Percentiles rank a stretch among this genome's conserved stretches.
Conservation (phyloP, 2,113 vertebrate species). For the Poeciliopsis prolifica region DNA sequence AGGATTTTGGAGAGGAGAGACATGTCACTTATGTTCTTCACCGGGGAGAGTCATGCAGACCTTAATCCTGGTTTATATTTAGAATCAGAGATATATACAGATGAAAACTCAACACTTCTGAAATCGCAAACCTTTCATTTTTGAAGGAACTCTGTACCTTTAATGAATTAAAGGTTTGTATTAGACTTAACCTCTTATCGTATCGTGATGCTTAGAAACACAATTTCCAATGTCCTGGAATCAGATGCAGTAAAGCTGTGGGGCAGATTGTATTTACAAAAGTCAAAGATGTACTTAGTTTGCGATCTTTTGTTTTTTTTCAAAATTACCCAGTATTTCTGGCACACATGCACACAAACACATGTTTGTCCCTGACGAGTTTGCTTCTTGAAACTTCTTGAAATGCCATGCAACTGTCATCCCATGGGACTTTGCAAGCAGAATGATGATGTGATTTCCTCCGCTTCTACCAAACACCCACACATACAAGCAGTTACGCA, state of each 20-base stretch:
- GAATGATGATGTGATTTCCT: slow-evolving; percentile 66
- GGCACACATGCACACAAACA: slow-evolving; percentile 23
- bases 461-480: slow-evolving; percentile 28
- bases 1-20: slow-evolving; percentile 50
- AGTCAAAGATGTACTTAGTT: slow-evolving; percentile 23
- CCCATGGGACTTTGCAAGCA: slow-evolving; percentile 57
- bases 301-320: slow-evolving; percentile 15
- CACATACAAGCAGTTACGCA: slow-evolving; percentile 8
- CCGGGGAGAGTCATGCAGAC: slow-evolving; percentile 37
- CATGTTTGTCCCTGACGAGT: slow-evolving; percentile 49
- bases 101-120: slow-evolving; percentile 4
- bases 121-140: neutral
- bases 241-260: no score
- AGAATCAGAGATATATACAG: slow-evolving; percentile 34
- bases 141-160: no score
- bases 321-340: slow-evolving; percentile 13
- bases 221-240: no score
- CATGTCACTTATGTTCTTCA: slow-evolving; percentile 63
- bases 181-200: no score
- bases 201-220: no score
- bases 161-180: no score
- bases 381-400: slow-evolving; percentile 59
- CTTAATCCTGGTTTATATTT: slow-evolving; percentile 60
- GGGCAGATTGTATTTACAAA: neutral
- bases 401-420: slow-evolving; percentile 52